These are phyloP conservation scores for Lutraria rhynchaena DNA, from an alignment of 1,140 invertebrate species.

Conservation along the genomic window DNA sequence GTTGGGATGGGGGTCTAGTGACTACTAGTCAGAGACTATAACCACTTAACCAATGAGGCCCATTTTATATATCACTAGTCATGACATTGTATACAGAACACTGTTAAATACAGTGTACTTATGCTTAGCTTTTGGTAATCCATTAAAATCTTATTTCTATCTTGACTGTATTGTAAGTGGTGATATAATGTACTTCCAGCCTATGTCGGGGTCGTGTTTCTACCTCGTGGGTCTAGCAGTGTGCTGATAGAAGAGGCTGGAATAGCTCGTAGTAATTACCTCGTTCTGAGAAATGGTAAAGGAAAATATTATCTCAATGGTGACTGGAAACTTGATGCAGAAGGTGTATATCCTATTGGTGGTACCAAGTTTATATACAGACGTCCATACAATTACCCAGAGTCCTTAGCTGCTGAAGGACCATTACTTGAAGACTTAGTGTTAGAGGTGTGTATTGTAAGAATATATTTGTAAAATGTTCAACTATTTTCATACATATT, in stretches of 20 bases:
- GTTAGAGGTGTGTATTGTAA: constrained; percentile 83
- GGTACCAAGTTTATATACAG: constrained; percentile 82
- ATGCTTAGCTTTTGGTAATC: too few relatives aligned
- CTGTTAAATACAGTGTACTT: too few relatives aligned
- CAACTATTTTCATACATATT: too few relatives aligned
- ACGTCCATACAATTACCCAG: constrained; percentile 79
- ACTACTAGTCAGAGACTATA: too few relatives aligned
- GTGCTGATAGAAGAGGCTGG: constrained; percentile 58
- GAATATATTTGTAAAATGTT: too few relatives aligned
- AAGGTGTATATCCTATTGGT: constrained; percentile 65
- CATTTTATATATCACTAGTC: too few relatives aligned
- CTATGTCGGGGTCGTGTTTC: constrained; percentile 64
- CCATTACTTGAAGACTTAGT: constrained; percentile 84
- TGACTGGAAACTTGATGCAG: constrained; percentile 68
- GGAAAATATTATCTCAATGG: constrained; percentile 76
- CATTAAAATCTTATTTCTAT: too few relatives aligned
- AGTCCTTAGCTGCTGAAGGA: constrained; percentile 84
- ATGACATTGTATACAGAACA: too few relatives aligned
- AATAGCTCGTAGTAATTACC: constrained; percentile 61
- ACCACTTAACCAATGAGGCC: too few relatives aligned
- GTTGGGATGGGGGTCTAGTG: too few relatives aligned
- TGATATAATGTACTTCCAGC: constrained; percentile 56
- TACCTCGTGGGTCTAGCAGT: constrained; percentile 63
- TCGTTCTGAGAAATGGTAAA: constrained; percentile 65
- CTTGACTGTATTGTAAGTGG: background rate